Evolutionary conservation across 2,797 vertebrate genomes (phyloP), one percentile per base, ranked within the genome.

Genomic region (Sebastes taczanowskii): DNA sequence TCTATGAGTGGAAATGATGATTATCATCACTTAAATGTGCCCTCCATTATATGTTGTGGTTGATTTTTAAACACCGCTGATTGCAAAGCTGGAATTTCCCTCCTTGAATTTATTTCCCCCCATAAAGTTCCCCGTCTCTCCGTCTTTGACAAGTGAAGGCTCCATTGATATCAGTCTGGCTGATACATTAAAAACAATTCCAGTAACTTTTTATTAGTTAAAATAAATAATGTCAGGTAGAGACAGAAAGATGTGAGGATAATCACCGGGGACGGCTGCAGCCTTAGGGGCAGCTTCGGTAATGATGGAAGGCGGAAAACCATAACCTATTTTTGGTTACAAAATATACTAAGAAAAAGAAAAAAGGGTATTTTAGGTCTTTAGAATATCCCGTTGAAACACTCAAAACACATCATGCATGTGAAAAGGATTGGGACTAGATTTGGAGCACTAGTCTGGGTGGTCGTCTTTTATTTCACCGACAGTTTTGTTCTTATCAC

Each of bases 171-270:
- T 82, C 77, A 81, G 77, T 83, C 77, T 93, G 86, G 74, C 83
- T 90, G 88, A 87, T 77, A 78, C 76, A 91, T 80, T 80, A 58
- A 85, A 91, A 82, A 67, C 70, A 42, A 71, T 71, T 74, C 56
- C 86, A 83, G 81, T 74, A 67, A 74, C 52, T 56, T 90, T 93
- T 93, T 85, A 93, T 89, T 90, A 84, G 80, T 72, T 84, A 53
- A 91, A 91, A 92, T 92, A 93, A 94, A 93, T 93, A 87, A 90
- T 65, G 80, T 89, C 88, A 91, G 76, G 83, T 85, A 88, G 35
- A 86, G 87, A 89, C 84, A 88, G 86, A 84, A 65, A 80, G 80
- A 78, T 61, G 81, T 85, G 78, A 76, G 74, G 80, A 85, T 93
- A 93, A 95, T 93, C 74, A 91, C 79, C 23, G 65, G 83, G 91